A percentile compares a stretch with the other conserved stretches of the same genome.
These are phyloP conservation scores for Paralichthys olivaceus DNA, from an alignment of 2,113 vertebrate genomes.

Conservation along the genomic window DNA sequence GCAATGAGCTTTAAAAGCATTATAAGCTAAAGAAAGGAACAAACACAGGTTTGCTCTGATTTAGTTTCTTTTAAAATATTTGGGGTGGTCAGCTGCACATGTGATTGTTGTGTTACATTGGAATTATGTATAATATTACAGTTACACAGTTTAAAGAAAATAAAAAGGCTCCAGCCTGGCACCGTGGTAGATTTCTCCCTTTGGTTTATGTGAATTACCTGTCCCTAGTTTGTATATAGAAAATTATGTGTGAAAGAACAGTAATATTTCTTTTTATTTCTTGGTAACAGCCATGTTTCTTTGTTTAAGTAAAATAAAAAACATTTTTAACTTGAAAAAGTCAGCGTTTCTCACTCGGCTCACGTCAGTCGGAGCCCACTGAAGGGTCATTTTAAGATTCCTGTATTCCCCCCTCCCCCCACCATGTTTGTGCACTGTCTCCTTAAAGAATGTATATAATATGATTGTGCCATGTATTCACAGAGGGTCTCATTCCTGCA, in stretches of 20 bases:
- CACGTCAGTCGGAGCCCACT: conserved; percentile 52
- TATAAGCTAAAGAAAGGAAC: conserved; percentile 76
- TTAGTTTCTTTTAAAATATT: conserved; percentile 65
- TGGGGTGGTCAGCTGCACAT: conserved; percentile 80
- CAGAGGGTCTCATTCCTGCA: conserved; percentile 81
- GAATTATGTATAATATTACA: conserved; percentile 81
- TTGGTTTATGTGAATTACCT: conserved; percentile 73
- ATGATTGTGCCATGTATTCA: conserved; percentile 86
- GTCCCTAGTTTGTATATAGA: conserved; percentile 86
- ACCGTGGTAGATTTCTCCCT: conserved; percentile 87
- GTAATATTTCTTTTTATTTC: conserved; percentile 84
- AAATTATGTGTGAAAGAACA: conserved; percentile 84
- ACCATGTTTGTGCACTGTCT: conserved; percentile 74
- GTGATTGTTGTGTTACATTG: conserved; percentile 86
- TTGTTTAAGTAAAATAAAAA: conserved; percentile 71
- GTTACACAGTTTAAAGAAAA: conserved; percentile 64
- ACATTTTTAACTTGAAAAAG: conserved; percentile 84
- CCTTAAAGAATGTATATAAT: conserved; percentile 83
- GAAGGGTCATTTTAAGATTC: conserved; percentile 72
- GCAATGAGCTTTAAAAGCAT: conserved; percentile 81
- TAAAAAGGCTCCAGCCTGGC: conserved; percentile 83
- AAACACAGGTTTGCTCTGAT: conserved; percentile 52
- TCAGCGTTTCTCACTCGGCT: conserved; percentile 84
- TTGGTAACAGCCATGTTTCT: conserved; percentile 86
- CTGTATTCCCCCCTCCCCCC: conserved; percentile 37